Percentiles rank a stretch among this genome's conserved stretches.
Evolutionary conservation across 1,140 invertebrate species (phyloP).

Genomic region (Caenorhabditis briggsae): DNA sequence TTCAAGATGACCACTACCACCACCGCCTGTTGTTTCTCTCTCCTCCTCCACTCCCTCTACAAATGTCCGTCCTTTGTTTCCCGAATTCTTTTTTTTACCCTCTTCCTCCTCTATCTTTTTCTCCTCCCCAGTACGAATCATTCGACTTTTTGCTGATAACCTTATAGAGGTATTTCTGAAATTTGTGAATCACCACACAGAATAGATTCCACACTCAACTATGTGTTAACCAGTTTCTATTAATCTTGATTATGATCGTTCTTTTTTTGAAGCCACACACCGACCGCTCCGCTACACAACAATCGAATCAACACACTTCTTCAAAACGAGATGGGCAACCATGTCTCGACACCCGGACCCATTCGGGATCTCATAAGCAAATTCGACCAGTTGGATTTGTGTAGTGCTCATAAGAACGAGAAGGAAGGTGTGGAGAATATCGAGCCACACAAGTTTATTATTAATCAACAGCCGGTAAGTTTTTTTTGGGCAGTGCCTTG

Average conservation of each 20-base stretch:
- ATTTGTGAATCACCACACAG: neutral
- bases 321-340: slow-evolving; percentile 38
- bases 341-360: slow-evolving; percentile 24
- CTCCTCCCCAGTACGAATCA: neutral
- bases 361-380: slow-evolving; percentile 22
- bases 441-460: slow-evolving; percentile 40
- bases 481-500: too few relatives aligned
- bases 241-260: neutral
- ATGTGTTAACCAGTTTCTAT: neutral
- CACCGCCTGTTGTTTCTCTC: neutral
- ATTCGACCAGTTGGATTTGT: slow-evolving; percentile 33
- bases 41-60: neutral
- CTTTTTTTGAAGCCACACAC: neutral
- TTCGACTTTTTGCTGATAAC: neutral
- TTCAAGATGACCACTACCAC: neutral
- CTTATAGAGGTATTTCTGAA: neutral
- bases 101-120: neutral
- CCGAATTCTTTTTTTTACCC: neutral
- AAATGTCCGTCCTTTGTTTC: neutral
- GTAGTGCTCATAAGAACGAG: slow-evolving; percentile 42
- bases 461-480: slow-evolving; percentile 37
- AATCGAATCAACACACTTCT: neutral
- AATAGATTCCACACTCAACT: too few relatives aligned
- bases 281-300: neutral
- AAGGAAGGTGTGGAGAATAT: slow-evolving; percentile 27